Evolutionary conservation across 2,797 vertebrate genomes (phyloP).

Genomic region (Bradypodion ventrale): DNA sequence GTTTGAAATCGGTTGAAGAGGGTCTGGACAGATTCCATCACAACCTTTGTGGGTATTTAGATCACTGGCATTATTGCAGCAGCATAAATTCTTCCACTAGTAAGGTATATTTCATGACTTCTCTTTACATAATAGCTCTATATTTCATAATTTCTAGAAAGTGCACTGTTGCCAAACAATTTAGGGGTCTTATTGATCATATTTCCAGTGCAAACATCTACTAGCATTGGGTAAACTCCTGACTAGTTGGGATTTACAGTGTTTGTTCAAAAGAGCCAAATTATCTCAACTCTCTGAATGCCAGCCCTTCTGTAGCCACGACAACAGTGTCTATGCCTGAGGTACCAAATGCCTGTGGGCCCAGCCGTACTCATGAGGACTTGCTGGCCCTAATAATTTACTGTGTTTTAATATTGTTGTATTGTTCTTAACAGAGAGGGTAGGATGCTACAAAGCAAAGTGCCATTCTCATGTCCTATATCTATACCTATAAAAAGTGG

Average conservation of each 20-base stretch:
- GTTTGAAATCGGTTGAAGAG: neutral
- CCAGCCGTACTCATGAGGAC: neutral
- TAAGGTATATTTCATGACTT: accelerated
- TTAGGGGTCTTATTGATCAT: accelerated
- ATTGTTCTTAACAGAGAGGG: neutral
- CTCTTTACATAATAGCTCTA: neutral
- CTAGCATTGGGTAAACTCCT: neutral
- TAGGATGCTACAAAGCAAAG: neutral
- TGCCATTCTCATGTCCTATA: neutral
- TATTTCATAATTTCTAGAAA: constrained; percentile 23
- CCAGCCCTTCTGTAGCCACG: neutral
- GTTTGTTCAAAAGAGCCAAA: neutral
- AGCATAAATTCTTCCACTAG: constrained; percentile 8
- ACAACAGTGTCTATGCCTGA: neutral
- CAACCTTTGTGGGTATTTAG: neutral
- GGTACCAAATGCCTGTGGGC: neutral
- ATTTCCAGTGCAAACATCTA: neutral
- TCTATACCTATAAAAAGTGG: too few species aligned
- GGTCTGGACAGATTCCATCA: constrained; percentile 3
- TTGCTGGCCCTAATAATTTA: neutral
- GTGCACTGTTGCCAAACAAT: constrained; percentile 18
- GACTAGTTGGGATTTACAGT: too few species aligned
- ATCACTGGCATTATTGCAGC: too few species aligned
- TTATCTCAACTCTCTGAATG: neutral
- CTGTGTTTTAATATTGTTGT: too few species aligned